Conservation (phyloP, 2,113 vertebrate genomes). For the Aythya baeri region DNA sequence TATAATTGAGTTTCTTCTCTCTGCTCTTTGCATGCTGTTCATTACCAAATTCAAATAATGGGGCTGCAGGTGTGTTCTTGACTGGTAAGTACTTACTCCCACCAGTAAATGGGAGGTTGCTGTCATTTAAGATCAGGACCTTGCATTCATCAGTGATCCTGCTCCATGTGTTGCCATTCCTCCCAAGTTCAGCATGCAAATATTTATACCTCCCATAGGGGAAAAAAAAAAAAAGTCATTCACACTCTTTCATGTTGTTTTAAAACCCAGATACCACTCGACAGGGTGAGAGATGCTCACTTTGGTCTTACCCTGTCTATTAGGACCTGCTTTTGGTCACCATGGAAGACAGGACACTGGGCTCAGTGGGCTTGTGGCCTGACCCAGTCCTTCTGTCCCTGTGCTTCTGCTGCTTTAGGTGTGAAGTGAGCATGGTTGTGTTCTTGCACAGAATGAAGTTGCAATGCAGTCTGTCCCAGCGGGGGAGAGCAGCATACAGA, state of each 20-base stretch:
- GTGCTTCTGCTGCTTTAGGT: neutral
- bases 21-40: neutral
- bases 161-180: neutral
- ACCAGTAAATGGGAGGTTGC: neutral
- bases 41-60: neutral
- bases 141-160: neutral
- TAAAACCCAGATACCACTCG: neutral
- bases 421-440: neutral
- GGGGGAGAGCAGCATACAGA: neutral
- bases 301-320: neutral
- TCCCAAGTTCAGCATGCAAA: neutral
- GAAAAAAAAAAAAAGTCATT: neutral
- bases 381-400: neutral
- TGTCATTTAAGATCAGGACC: neutral
- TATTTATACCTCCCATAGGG: neutral
- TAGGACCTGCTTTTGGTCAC: neutral
- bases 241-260: neutral
- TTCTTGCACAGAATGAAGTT: neutral
- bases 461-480: neutral
- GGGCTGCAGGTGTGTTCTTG: neutral
- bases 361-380: neutral
- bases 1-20: neutral
- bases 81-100: neutral
- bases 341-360: neutral
- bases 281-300: neutral